Conservation (phyloP, 2,888 invertebrate species). For the Drosophila stalkeri region DNA sequence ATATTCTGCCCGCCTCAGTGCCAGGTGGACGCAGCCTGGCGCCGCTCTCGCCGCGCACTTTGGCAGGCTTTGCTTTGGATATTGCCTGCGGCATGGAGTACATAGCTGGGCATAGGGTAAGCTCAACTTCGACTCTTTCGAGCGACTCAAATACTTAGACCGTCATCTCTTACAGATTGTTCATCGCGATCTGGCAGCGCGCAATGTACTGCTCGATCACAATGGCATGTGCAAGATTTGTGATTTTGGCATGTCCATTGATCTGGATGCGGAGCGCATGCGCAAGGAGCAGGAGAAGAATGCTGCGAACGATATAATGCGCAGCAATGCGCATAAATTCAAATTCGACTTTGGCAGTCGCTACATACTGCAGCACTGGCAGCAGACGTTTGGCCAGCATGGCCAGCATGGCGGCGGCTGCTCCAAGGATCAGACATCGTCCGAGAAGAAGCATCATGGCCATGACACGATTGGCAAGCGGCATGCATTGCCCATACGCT, state of each 20-base stretch:
- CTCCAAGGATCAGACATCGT: slow-evolving; percentile 59
- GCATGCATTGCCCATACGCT: slow-evolving; percentile 86
- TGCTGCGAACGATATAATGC: slow-evolving; percentile 76
- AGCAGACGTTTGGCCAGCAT: slow-evolving; percentile 69
- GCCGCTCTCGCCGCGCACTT: slow-evolving; percentile 87
- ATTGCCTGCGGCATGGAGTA: slow-evolving; percentile 95
- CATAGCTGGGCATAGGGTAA: slow-evolving; percentile 91
- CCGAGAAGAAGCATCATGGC: slow-evolving; percentile 73
- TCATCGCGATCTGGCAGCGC: slow-evolving; percentile 93
- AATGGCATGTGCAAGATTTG: slow-evolving; percentile 95
- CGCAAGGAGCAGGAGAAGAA: slow-evolving; percentile 80
- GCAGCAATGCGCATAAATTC: slow-evolving; percentile 78
- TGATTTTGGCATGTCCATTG: slow-evolving; percentile 94
- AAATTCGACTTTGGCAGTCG: slow-evolving; percentile 84
- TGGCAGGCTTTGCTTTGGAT: slow-evolving; percentile 92
- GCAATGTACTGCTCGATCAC: slow-evolving; percentile 93
- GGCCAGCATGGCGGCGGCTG: slow-evolving; percentile 56
- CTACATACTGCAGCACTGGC: slow-evolving; percentile 83
- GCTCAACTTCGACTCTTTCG: slow-evolving; percentile 40
- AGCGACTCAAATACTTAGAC: neutral
- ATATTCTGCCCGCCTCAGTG: slow-evolving; percentile 86
- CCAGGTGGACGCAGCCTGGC: slow-evolving; percentile 84
- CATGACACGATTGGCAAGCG: slow-evolving; percentile 83
- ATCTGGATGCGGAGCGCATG: slow-evolving; percentile 85
- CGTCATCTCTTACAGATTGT: slow-evolving; percentile 88